These are phyloP conservation scores for Rhagonycha lutea DNA, from an alignment of 2,888 invertebrate genomes.

Conservation along the genomic window DNA sequence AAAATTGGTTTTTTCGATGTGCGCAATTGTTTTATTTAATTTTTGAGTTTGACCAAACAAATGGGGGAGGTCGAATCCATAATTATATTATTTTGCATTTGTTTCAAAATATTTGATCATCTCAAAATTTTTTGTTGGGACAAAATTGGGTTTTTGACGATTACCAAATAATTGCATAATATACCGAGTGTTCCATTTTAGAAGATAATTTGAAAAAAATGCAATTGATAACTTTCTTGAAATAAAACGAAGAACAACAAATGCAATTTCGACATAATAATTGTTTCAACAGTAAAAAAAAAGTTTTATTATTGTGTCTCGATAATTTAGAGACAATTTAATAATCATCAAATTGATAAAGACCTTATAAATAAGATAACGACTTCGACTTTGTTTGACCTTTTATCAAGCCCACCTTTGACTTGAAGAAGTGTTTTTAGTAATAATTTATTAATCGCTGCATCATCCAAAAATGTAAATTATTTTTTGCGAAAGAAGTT, in stretches of 20 bases:
- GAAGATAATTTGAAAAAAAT: not conserved
- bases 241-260: not conserved
- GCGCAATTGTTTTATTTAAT: not conserved
- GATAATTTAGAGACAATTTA: not conserved
- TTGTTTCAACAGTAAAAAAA: not conserved
- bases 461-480: not conserved
- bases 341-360: conserved; percentile 12
- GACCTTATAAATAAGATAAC: conserved; percentile 9
- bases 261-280: not conserved
- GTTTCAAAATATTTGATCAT: too few relatives aligned
- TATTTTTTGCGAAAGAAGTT: not conserved
- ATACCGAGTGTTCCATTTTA: not conserved
- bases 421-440: conserved; percentile 3
- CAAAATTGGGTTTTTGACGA: too few relatives aligned
- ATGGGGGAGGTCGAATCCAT: too few relatives aligned
- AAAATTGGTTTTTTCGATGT: not conserved
- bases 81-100: too few relatives aligned
- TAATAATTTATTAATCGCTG: conserved; percentile 5
- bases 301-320: not conserved
- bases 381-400: conserved; percentile 5
- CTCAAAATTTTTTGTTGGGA: not conserved
- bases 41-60: not conserved
- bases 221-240: not conserved
- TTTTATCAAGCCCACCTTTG: conserved; percentile 8
- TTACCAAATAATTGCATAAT: not conserved